phyloP scores from a whole-genome alignment of 2,888 invertebrate genomes.

The Mesorhabditis sp. region DNA sequence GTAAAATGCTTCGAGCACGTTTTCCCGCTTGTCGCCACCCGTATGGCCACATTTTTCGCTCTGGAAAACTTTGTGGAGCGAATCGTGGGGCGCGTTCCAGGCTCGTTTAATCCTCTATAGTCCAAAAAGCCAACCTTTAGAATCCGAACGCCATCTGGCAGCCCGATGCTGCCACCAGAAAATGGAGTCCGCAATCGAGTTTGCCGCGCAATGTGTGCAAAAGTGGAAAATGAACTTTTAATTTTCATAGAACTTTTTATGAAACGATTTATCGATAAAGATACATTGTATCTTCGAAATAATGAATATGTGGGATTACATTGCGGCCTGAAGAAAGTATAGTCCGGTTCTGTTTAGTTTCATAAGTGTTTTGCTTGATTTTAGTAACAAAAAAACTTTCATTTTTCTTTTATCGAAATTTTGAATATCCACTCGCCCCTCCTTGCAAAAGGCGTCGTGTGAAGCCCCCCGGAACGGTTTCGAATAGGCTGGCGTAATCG shows the following conservation, averaged over 20 bases:
- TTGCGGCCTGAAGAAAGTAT: too few relatives aligned
- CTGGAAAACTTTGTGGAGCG: not conserved
- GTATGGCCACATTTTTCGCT: not conserved
- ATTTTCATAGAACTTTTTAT: not conserved
- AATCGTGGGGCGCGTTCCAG: not conserved
- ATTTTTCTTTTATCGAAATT: too few relatives aligned
- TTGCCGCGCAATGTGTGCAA: constrained; percentile 1
- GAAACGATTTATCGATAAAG: not conserved
- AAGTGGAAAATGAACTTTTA: not conserved
- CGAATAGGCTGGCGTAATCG: too few relatives aligned
- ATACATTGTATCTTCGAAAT: not conserved
- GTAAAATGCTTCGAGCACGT: not conserved
- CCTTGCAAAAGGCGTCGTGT: too few relatives aligned
- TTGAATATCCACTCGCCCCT: too few relatives aligned
- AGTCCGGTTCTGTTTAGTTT: too few relatives aligned
- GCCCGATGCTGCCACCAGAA: not conserved
- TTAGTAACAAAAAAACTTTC: too few relatives aligned
- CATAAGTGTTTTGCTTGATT: too few relatives aligned
- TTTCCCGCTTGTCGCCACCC: not conserved
- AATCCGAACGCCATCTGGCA: not conserved
- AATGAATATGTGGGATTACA: too few relatives aligned
- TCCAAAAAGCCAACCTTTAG: too few relatives aligned
- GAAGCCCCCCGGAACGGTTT: too few relatives aligned
- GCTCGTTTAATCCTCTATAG: not conserved
- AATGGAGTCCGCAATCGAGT: constrained; percentile 5